Evolutionary conservation across 2,113 vertebrate genomes (phyloP).

Genomic region (Coturnix japonica): DNA sequence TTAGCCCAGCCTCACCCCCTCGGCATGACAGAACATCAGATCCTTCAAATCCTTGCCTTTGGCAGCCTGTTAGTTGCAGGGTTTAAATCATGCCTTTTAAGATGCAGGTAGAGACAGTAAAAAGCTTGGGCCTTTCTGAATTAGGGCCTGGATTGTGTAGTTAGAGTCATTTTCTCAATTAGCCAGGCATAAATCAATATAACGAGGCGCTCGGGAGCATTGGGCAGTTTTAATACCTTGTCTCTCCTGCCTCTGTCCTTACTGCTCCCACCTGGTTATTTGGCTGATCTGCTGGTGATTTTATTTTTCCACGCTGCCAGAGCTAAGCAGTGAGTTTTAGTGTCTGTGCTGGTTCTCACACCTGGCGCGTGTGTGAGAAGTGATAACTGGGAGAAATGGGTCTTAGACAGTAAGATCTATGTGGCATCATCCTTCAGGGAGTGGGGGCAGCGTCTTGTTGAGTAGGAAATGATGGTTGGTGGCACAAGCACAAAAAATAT

Average conservation of each 20-base stretch:
- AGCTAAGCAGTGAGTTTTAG: neutral
- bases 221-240: conserved; percentile 49
- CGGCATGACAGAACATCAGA: conserved; percentile 55
- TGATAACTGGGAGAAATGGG: neutral
- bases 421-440: neutral
- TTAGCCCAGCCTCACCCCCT: conserved; percentile 4
- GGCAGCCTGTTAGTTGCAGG: conserved; percentile 70
- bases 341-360: conserved; percentile 27
- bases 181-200: conserved; percentile 79
- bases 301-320: conserved; percentile 16
- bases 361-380: neutral
- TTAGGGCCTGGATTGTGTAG: conserved; percentile 68
- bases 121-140: conserved; percentile 67
- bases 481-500: neutral
- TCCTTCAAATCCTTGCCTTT: conserved; percentile 74
- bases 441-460: accelerated
- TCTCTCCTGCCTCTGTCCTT: conserved; percentile 12
- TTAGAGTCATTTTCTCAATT: conserved; percentile 79
- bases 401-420: neutral
- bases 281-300: conserved; percentile 22
- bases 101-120: conserved; percentile 69
- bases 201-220: conserved; percentile 68
- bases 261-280: conserved; percentile 45
- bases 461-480: neutral
- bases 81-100: conserved; percentile 75